phyloP scores from a whole-genome alignment of 2,888 invertebrate genomes.

The Drosophila barbarae region DNA sequence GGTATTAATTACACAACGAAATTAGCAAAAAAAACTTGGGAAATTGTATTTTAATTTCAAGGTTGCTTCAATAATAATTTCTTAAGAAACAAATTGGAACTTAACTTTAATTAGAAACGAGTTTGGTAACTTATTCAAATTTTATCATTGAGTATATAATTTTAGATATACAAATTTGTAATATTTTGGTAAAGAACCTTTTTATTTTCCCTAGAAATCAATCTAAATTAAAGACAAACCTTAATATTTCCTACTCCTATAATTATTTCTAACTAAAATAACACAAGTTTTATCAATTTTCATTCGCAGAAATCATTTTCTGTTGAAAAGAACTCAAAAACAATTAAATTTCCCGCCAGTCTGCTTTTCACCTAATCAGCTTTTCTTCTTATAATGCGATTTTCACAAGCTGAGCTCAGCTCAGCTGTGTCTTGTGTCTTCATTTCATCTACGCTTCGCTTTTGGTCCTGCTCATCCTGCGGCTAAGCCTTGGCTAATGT shows the following conservation, averaged over 20 bases:
- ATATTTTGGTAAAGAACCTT: background rate
- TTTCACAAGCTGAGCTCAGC: slow-evolving; percentile 17
- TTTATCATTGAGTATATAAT: background rate
- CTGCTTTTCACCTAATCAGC: slow-evolving; percentile 35
- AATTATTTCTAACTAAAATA: background rate
- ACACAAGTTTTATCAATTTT: background rate
- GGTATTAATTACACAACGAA: slow-evolving; percentile 5
- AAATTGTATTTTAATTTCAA: background rate
- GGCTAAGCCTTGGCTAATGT: slow-evolving; percentile 33
- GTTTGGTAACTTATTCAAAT: too few species aligned
- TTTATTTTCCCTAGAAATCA: background rate
- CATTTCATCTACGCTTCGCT: slow-evolving; percentile 7
- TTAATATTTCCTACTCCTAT: background rate
- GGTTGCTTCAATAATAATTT: too few species aligned
- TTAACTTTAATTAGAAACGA: too few species aligned
- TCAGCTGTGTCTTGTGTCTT: slow-evolving; percentile 13
- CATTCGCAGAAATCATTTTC: background rate
- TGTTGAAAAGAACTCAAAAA: slow-evolving; percentile 7
- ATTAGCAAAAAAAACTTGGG: background rate
- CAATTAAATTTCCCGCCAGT: slow-evolving; percentile 7
- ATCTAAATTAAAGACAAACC: background rate
- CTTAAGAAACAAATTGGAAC: background rate
- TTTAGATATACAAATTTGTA: background rate
- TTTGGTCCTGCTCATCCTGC: slow-evolving; percentile 17
- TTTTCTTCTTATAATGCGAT: slow-evolving; percentile 38